Conservation (phyloP, 2,113 vertebrate genomes). For the Leiothrix lutea region DNA sequence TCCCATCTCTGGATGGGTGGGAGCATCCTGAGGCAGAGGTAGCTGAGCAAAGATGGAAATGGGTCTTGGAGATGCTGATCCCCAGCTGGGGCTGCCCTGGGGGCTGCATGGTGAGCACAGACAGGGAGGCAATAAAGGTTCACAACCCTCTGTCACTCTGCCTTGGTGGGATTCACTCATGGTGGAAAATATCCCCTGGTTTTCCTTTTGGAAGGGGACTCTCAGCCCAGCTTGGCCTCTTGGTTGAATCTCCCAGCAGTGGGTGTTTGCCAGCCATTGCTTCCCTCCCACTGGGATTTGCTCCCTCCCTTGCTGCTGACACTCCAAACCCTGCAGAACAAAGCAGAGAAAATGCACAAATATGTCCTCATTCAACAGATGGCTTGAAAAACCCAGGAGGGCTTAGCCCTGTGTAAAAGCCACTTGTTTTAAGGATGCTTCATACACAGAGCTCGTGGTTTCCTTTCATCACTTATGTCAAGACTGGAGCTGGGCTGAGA, state of each 20-base stretch:
- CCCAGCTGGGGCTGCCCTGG: neutral
- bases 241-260: neutral
- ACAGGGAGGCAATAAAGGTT: neutral
- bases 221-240: neutral
- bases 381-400: neutral
- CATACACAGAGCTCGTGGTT: neutral
- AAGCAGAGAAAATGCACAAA: neutral
- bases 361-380: neutral
- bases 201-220: neutral
- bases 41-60: neutral
- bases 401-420: neutral
- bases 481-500: neutral
- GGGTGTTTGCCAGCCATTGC: neutral
- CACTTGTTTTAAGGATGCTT: neutral
- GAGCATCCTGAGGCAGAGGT: neutral
- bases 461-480: neutral
- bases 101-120: fast-evolving
- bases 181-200: neutral
- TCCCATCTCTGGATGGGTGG: neutral
- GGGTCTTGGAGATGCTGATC: neutral
- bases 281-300: neutral
- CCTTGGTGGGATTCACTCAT: neutral
- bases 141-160: neutral
- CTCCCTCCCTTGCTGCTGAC: neutral
- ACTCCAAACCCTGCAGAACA: neutral